Percentiles rank a stretch among this genome's conserved stretches.
phyloP scores from a whole-genome alignment of 1,140 invertebrate genomes.

The Drosophila micromelanica region DNA sequence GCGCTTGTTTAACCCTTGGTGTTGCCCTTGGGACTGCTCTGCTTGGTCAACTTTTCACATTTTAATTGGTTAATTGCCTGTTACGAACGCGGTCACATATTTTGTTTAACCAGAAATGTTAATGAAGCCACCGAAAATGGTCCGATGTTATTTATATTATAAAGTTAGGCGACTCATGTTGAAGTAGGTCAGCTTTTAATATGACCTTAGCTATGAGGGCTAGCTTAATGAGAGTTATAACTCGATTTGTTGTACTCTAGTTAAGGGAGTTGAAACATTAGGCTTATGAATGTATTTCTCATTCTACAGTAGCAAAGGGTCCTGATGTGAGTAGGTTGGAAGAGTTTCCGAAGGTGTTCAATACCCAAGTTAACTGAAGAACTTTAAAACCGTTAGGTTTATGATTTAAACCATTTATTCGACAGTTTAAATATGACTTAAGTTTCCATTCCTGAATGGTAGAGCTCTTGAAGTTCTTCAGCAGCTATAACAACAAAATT shows the following conservation, averaged over 20 bases:
- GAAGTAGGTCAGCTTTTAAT: slow-evolving; percentile 4
- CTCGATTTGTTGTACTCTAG: slow-evolving; percentile 2
- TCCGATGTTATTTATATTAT: slow-evolving; percentile 12
- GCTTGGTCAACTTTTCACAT: slow-evolving; percentile 48
- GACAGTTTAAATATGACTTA: too few relatives aligned
- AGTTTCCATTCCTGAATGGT: too few relatives aligned
- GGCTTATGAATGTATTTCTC: too few relatives aligned
- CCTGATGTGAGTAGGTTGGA: too few relatives aligned
- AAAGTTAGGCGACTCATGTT: neutral
- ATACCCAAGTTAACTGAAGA: too few relatives aligned
- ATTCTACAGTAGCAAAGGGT: too few relatives aligned
- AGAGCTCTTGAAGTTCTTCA: too few relatives aligned
- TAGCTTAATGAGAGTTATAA: neutral
- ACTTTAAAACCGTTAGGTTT: too few relatives aligned
- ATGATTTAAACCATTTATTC: too few relatives aligned
- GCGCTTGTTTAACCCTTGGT: slow-evolving; percentile 42
- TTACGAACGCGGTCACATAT: slow-evolving; percentile 34
- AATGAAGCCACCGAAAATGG: slow-evolving; percentile 25
- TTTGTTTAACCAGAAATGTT: slow-evolving; percentile 49
- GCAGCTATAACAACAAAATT: too few relatives aligned
- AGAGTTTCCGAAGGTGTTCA: too few relatives aligned
- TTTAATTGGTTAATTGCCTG: slow-evolving; percentile 66
- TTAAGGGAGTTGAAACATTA: too few relatives aligned
- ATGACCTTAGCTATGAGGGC: neutral
- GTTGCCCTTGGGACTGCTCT: slow-evolving; percentile 27